Evolutionary conservation across 2,113 vertebrate genomes (phyloP), one percentile per base, ranked within the genome.

Genomic region (Amia ocellicauda): DNA sequence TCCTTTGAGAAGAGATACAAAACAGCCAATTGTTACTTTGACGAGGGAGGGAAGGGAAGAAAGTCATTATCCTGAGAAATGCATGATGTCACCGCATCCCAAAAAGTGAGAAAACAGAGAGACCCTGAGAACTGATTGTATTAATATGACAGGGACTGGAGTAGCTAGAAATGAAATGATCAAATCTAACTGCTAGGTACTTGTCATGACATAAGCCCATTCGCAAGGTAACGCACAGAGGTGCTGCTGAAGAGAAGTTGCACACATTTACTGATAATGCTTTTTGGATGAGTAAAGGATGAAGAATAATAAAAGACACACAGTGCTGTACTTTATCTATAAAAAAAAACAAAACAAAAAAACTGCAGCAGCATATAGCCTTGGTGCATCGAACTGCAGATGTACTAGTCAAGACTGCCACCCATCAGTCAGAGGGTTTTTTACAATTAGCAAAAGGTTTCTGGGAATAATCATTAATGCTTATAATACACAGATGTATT

Each of bases 1-100:
- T 36, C 52, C 58, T 24, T 59, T 19, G 31, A 70, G 65, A 61
- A 64, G 63, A 67, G 55, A 58, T 53, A 51, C 64, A 65, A 71
- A 53, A 64, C 67, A 47, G n/a, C n/a, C 13, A 74, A 69, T 53
- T 28, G 60, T 63, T 62, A 28, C 52, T 61, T 50, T 43, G 61
- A 60, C 65, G 63, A 53, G 65, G 40, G 57, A 50, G 57, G 64
- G 47, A 42, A 23, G 55, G 20, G 63, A 60, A 64, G 61, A 66
- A 63, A 53, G 14, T 0, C 26, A 66, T 23, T 47, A 40, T 50
- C 26, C 43, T 47, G 43, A 47, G 16, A 47, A 47, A 47, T 47
- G 43, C 1, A 47, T n/a, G n/a, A 47, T 17, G 43, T n/a, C 43
- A 47, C 16, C 13, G 4, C 45, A 47, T 47, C 2, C 14, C 16